These are phyloP conservation scores for Saccopteryx bilineata DNA, from an alignment of 2,113 vertebrate genomes.

Conservation along the genomic window DNA sequence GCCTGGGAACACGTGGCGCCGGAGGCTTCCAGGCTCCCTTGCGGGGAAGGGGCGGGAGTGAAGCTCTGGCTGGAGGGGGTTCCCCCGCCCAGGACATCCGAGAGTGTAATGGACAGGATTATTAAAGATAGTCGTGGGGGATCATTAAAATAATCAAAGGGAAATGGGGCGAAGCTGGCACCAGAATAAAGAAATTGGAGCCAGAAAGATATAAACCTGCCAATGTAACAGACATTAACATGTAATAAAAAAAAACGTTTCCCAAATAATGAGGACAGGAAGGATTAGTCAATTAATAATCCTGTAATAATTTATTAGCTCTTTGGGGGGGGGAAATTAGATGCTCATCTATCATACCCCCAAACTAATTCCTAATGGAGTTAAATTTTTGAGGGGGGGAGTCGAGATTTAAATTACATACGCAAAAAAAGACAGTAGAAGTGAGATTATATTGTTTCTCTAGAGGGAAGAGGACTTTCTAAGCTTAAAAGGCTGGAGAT, in stretches of 20 bases:
- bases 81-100: neutral
- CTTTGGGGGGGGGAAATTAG: neutral
- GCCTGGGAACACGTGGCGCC: conserved; percentile 63
- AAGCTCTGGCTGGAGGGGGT: accelerated
- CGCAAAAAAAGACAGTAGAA: neutral
- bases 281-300: neutral
- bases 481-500: neutral
- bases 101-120: accelerated
- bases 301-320: neutral
- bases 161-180: neutral
- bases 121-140: conserved; percentile 9
- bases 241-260: neutral
- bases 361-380: neutral
- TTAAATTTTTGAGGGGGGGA: neutral
- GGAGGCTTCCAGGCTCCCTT: accelerated
- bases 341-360: neutral
- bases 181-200: neutral
- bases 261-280: neutral
- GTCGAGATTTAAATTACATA: neutral
- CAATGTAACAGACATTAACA: neutral
- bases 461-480: neutral
- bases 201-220: neutral
- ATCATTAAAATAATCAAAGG: neutral
- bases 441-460: neutral
- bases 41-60: neutral